phyloP scores from a whole-genome alignment of 1,140 invertebrate genomes.

The Drosophila lacteicornis region DNA sequence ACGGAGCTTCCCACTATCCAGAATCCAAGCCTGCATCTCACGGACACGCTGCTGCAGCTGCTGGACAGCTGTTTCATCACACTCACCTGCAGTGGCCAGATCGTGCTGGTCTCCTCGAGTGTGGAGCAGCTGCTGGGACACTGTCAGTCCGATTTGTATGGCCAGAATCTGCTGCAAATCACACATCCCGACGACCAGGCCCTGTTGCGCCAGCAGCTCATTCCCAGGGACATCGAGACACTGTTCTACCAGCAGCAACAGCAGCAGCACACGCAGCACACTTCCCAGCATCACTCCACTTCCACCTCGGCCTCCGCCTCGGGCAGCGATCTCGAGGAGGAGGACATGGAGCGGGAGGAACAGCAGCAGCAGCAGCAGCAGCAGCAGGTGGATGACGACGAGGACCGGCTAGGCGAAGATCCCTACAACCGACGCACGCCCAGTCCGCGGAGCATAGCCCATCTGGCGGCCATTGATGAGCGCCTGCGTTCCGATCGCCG shows the following conservation, averaged over 20 bases:
- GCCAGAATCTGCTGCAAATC: conserved; percentile 92
- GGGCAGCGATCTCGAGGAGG: conserved; percentile 78
- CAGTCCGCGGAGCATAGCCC: conserved; percentile 77
- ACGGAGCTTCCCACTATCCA: too few relatives aligned
- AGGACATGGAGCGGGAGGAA: conserved; percentile 55
- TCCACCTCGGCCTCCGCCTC: conserved; percentile 70
- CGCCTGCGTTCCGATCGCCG: conserved; percentile 79
- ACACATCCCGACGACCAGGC: conserved; percentile 91
- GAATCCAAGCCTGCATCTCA: conserved; percentile 60
- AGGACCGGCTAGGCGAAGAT: conserved; percentile 4
- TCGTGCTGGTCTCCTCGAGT: conserved; percentile 93
- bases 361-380: conserved; percentile 10
- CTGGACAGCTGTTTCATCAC: conserved; percentile 91
- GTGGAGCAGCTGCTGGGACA: conserved; percentile 93
- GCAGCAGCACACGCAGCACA: conserved; percentile 40
- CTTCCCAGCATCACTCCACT: conserved; percentile 41
- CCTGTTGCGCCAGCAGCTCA: conserved; percentile 89
- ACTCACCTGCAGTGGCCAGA: conserved; percentile 92
- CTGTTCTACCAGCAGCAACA: conserved; percentile 71
- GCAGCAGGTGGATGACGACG: conserved; percentile 8
- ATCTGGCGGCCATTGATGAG: conserved; percentile 75
- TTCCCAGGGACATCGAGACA: conserved; percentile 85
- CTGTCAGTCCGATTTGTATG: conserved; percentile 93
- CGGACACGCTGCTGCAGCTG: conserved; percentile 85
- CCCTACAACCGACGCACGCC: conserved; percentile 49